Conservation (phyloP, 1,140 invertebrate genomes). For the Drosophila parabipectinata region DNA sequence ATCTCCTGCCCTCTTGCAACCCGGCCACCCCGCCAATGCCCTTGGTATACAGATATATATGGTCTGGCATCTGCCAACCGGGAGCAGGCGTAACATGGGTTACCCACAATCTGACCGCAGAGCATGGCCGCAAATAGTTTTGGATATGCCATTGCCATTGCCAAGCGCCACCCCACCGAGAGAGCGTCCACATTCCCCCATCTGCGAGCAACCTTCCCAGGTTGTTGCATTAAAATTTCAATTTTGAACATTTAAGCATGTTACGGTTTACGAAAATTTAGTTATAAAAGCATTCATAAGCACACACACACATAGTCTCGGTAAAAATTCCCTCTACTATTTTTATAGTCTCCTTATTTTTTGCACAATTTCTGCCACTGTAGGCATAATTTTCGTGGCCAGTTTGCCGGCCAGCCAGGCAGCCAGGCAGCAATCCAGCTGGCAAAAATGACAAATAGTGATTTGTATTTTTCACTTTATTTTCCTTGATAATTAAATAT, state of each 20-base stretch:
- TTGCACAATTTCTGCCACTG: not conserved
- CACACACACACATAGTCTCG: conserved; percentile 11
- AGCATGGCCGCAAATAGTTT: conserved; percentile 78
- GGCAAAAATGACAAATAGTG: conserved; percentile 63
- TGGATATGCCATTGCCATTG: conserved; percentile 46
- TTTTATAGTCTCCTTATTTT: not conserved
- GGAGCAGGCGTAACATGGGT: conserved; percentile 56
- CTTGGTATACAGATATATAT: conserved; percentile 1
- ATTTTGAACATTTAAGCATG: conserved; percentile 72
- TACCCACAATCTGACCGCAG: conserved; percentile 67
- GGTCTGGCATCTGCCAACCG: conserved; percentile 32
- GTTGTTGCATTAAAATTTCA: conserved; percentile 72
- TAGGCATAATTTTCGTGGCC: conserved; percentile 42
- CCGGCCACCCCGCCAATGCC: not conserved
- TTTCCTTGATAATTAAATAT: conserved; percentile 72
- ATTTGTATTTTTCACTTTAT: conserved; percentile 38
- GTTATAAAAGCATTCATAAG: conserved; percentile 73
- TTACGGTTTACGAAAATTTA: conserved; percentile 70
- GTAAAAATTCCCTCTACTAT: conserved; percentile 1
- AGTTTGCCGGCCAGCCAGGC: conserved; percentile 3
- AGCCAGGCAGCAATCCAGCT: not conserved
- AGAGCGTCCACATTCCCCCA: not conserved
- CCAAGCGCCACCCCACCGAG: conserved; percentile 2
- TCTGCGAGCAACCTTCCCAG: not conserved
- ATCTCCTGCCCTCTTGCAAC: not conserved